phyloP scores from a whole-genome alignment of 2,797 vertebrate species.

The Lagodon rhomboides region DNA sequence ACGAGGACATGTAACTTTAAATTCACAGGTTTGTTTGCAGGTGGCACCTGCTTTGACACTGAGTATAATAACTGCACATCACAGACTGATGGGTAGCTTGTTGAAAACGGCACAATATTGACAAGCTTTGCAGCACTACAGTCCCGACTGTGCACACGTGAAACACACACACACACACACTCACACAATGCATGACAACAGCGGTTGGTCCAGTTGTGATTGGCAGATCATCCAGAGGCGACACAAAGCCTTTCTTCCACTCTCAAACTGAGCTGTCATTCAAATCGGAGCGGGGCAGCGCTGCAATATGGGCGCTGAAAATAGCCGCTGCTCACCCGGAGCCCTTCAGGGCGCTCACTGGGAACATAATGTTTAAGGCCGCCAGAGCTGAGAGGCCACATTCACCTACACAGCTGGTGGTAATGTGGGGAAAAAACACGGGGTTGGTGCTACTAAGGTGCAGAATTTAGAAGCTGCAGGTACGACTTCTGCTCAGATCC shows the following conservation, averaged over 20 bases:
- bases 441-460: neutral
- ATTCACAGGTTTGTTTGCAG: neutral
- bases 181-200: conserved; percentile 43
- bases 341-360: conserved; percentile 55
- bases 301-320: conserved; percentile 55
- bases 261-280: conserved; percentile 75
- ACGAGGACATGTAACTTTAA: no score
- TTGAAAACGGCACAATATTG: conserved; percentile 20
- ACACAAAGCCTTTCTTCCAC: conserved; percentile 68
- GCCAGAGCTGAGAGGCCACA: conserved; percentile 30
- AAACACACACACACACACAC: conserved; percentile 25
- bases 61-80: neutral
- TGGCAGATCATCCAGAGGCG: conserved; percentile 76
- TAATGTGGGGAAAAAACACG: conserved; percentile 2
- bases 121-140: conserved; percentile 11
- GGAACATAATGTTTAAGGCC: conserved; percentile 47
- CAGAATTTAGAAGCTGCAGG: neutral
- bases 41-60: neutral
- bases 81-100: conserved; percentile 6
- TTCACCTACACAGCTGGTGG: conserved; percentile 29
- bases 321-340: conserved; percentile 66
- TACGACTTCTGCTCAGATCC: neutral
- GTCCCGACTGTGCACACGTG: neutral
- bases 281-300: conserved; percentile 47
- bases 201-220: conserved; percentile 63